Base-by-base conservation (phyloP, 2,113 vertebrate genomes). In the Oxyura jamaicensis region DNA sequence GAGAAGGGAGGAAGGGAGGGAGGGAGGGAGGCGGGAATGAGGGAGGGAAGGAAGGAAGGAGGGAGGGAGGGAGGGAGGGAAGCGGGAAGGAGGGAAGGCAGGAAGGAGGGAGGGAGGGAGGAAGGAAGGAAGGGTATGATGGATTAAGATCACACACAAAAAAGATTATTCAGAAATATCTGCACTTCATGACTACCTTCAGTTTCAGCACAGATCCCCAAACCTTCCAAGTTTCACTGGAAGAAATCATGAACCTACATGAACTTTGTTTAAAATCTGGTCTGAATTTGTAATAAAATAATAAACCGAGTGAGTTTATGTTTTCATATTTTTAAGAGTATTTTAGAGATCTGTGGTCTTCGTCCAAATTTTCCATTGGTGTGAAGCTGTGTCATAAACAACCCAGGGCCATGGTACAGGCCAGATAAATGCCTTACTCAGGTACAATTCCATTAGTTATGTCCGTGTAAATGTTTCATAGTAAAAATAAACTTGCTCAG, bases 401-500 rank as follows among this genome's bases (percentile, higher is more conserved):
- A 7, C 55, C 69, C 62, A 63, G 20, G 46, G 55, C 46, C 71
- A 60, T 77, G 42, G 48, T 67, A 65, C 36, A 85, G n/a, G 52
- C 80, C 35, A 93, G 55, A 93, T 39, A 95, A 97, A 91, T 52
- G 25, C 74, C 46, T 94, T 84, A 66, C 71, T 73, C 39, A 84
- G 35, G 31, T 3, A 13, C 50, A 60, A 5, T 55, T 91, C 31
- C 55, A 26, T 65, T 75, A 69, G 46, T 81, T 73, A 66, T 75
- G 33, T 86, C 84, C 58, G 56, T 44, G 19, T 88, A 92, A 95
- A 42, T 59, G 58, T 59, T 91, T 50, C 59, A 55, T 68, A 83
- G 95, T 52, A 96, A 93, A 95, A 97, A 90, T 67, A 95, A 96
- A 72, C 78, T 89, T 88, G 6, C 41, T 86, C 36, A 88, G 83